These are phyloP conservation scores for Erebia aethiops DNA, from an alignment of 2,888 invertebrate species.

Conservation along the genomic window DNA sequence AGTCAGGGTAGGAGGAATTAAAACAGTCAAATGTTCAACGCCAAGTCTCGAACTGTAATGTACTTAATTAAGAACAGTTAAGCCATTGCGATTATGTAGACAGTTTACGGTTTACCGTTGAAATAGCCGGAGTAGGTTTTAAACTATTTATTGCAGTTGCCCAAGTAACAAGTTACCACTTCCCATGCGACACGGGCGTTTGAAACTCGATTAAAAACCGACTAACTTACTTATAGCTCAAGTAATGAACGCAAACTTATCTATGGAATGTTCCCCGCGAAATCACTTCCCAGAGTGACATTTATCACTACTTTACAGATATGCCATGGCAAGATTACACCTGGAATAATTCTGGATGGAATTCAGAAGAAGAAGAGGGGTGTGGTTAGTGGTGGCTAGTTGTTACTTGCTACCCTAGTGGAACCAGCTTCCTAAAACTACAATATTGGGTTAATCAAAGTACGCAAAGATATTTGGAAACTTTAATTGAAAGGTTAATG, in stretches of 20 bases:
- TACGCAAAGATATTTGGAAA: not conserved
- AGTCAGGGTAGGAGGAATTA: too few species aligned
- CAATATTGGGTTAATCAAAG: too few species aligned
- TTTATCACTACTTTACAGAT: too few species aligned
- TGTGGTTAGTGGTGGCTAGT: too few species aligned
- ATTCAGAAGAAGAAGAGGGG: too few species aligned
- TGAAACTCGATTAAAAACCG: constrained; percentile 50
- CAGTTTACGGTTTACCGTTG: not conserved
- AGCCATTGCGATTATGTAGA: not conserved
- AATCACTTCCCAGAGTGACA: not conserved
- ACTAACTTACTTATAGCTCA: constrained; percentile 7
- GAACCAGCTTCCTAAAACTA: too few species aligned
- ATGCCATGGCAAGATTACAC: too few species aligned
- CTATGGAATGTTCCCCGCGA: not conserved
- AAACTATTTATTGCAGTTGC: constrained; percentile 3
- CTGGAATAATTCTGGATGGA: too few species aligned
- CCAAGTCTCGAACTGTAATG: not conserved
- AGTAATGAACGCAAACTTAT: not conserved
- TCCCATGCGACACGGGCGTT: constrained; percentile 30
- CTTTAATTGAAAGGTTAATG: constrained; percentile 1
- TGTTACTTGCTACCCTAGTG: too few species aligned
- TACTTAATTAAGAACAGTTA: not conserved
- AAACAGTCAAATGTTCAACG: too few species aligned
- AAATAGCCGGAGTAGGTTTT: not conserved
- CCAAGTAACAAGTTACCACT: constrained; percentile 11